Evolutionary conservation across 2,797 vertebrate genomes (phyloP), one percentile per base, ranked within the genome.

Genomic region (Luscinia luscinia): DNA sequence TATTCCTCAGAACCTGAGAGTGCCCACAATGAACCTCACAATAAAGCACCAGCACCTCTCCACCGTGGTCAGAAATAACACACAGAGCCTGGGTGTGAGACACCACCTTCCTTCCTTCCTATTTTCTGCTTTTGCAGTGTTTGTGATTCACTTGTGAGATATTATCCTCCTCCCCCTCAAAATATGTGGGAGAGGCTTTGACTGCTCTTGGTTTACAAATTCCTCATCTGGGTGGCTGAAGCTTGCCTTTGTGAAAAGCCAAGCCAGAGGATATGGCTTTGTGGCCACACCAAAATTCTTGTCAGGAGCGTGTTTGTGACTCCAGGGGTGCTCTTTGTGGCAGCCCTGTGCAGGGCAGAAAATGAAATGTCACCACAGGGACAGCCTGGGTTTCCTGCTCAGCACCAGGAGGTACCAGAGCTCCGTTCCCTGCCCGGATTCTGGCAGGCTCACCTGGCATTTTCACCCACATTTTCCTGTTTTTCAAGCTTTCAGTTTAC

Each of bases 101-200:
- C 51, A 54, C 18, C 61, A 48, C 46, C 43, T 89, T 45, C 22
- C 64, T 87, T 67, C n/a, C 48, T 6, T 52, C 51, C 28, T 27
- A 69, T 73, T 93, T 84, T 70, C 57, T 87, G 41, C 38, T 43
- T 87, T 77, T 68, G 68, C 49, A 58, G 9, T 24, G 7, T 73
- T 76, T 59, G 38, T 85, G 84, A 84, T 92, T 95, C 92, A 87
- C 54, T 61, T 87, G 41, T 43, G 14, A 77, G 89, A 34, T 62
- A 81, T 55, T 70, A 45, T 51, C 74, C 76, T 93, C 75, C 75
- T 94, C 89, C 84, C 38, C 46, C 38, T 83, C 94, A 43, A 80
- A 93, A 67, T 62, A 87, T 3, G 75, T 62, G 68, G 84, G 89
- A 89, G 83, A 49, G 9, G 77, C 21, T 90, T 83, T 36, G 40